Percentiles rank a stretch among this genome's conserved stretches.
These are phyloP conservation scores for Bembecia ichneumoniformis DNA, from an alignment of 2,888 invertebrate genomes.

Conservation along the genomic window DNA sequence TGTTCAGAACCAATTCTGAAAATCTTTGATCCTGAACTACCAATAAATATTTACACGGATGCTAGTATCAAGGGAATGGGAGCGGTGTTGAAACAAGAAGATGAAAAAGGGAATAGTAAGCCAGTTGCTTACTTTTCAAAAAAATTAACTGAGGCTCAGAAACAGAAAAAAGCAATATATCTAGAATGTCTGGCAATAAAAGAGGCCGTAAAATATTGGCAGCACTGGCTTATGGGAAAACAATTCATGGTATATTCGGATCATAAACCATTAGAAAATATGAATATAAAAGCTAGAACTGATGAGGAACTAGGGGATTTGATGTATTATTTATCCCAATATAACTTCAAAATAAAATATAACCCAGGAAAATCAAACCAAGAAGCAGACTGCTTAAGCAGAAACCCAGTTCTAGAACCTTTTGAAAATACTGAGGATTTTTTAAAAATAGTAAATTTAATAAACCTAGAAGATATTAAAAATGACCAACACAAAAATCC, in stretches of 20 bases:
- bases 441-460: constrained; percentile 3
- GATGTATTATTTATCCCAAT: constrained; percentile 13
- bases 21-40: too few species aligned
- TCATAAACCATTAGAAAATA: constrained; percentile 12
- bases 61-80: too few species aligned
- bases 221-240: constrained; percentile 12
- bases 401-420: constrained; percentile 4
- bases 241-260: constrained; percentile 10
- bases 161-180: too few species aligned
- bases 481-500: not conserved
- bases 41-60: too few species aligned
- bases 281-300: too few species aligned
- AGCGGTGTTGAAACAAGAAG: too few species aligned
- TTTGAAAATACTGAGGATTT: not conserved
- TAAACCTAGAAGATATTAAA: constrained; percentile 5
- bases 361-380: constrained; percentile 12
- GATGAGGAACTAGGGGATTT: constrained; percentile 10
- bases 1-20: too few species aligned
- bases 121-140: too few species aligned
- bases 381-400: constrained; percentile 15
- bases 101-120: too few species aligned
- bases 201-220: constrained; percentile 16
- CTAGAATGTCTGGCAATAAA: too few species aligned
- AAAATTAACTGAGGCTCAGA: too few species aligned
- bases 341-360: constrained; percentile 14